Base-by-base conservation (phyloP, 64 coral and sea anemone genomes). In the Orbicella faveolata region DNA sequence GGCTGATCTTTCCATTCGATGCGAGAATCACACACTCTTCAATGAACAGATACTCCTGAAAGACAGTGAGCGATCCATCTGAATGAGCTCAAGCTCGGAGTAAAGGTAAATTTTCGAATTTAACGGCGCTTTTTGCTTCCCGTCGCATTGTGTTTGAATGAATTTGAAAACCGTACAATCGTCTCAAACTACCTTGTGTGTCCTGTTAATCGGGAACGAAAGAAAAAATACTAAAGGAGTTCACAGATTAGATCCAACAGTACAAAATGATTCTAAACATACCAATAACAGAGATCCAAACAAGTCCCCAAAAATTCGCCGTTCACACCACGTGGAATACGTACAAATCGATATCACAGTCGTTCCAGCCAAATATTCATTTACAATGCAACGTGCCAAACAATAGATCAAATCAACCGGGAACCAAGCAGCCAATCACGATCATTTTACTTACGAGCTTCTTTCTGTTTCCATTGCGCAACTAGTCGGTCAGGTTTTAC, bases 241-340 rank as follows among this genome's bases (percentile, higher is more conserved):
- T 52, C 36, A 73, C 13, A 52, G 26, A 52, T 73, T 37, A 13
- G 63, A 73, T 23, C 63, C 48, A 85, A 51, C 6, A 52, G 36
- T 73, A 51, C 63, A 52, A 85, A 85, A 72, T 66, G 19, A 72
- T 21, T 65, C 1, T 25, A 72, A 85, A 85, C 82, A 70, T 85
- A 85, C 82, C 82, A 44, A 85, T 66, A 85, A 85, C 23, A 52
- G 82, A 41, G 65, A 85, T 85, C 82, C 65, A 21, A 85, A 72
- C 13, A 18, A 82, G n/a, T 1, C 34, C 44, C 23, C 20, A 52
- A 72, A 21, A 52, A 23, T 52, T 70, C 17, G 65, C 68, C 65
- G 82, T n/a, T 33, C 21, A 54, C 23, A 85, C 82, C 82, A 85
- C 82, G 82, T 85, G 82, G 63, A 85, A 85, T 85, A 85, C 13